Percentiles rank a stretch among this genome's conserved stretches.
phyloP scores from a whole-genome alignment of 2,113 vertebrate genomes.

The Microcebus tavaratra region DNA sequence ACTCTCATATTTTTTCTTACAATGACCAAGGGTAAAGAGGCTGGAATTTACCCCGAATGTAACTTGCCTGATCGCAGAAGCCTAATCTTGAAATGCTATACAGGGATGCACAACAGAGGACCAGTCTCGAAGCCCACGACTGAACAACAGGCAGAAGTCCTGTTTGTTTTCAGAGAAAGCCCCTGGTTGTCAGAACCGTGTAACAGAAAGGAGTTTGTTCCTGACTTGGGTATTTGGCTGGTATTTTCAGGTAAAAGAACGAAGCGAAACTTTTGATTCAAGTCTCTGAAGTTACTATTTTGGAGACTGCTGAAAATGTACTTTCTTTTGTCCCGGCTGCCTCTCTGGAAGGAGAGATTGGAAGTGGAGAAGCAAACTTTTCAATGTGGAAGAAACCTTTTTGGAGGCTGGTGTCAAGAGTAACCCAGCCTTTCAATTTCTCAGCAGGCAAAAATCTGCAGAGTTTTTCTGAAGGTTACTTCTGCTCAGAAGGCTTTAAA shows the following conservation, averaged over 20 bases:
- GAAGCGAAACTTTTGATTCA: conserved; percentile 46
- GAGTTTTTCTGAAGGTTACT: conserved; percentile 68
- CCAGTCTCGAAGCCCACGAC: neutral
- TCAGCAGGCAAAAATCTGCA: conserved; percentile 66
- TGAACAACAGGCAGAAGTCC: neutral
- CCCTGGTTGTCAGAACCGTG: neutral
- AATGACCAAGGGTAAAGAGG: neutral
- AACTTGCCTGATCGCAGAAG: neutral
- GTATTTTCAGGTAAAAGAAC: conserved; percentile 30
- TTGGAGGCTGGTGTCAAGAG: conserved; percentile 58
- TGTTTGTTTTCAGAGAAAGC: conserved; percentile 27
- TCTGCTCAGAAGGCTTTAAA: conserved; percentile 56
- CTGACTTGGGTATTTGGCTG: neutral
- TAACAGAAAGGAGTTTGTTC: neutral
- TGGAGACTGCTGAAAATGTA: conserved; percentile 31
- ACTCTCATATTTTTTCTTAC: neutral
- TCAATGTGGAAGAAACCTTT: conserved; percentile 45
- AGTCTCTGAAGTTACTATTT: conserved; percentile 51
- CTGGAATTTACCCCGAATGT: neutral
- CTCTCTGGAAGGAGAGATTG: conserved; percentile 54
- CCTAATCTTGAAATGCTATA: neutral
- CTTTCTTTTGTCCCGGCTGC: conserved; percentile 39
- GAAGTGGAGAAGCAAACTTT: conserved; percentile 25
- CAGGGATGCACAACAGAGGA: neutral
- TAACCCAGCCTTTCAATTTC: conserved; percentile 47